These are phyloP conservation scores for Rhinogobius similis DNA, from an alignment of 2,113 vertebrate species.

Conservation along the genomic window DNA sequence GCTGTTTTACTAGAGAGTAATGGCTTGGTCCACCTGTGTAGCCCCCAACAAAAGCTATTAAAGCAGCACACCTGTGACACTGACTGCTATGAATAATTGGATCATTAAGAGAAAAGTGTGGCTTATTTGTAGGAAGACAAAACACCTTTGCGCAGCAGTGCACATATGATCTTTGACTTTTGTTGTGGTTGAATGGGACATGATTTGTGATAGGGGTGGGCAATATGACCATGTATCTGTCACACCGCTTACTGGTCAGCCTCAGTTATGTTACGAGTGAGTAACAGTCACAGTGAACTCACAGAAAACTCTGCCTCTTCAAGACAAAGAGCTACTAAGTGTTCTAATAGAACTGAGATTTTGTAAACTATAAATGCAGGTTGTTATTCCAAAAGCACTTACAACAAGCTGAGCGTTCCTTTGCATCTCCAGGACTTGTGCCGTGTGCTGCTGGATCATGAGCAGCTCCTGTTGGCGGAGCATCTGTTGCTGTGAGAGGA, in stretches of 20 bases:
- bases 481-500: conserved; percentile 96
- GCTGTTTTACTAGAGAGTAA: conserved; percentile 5
- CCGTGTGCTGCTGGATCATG: conserved; percentile 96
- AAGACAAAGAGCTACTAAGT: neutral
- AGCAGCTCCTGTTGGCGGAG: conserved; percentile 93
- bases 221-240: neutral
- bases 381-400: conserved; percentile 28
- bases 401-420: conserved; percentile 81
- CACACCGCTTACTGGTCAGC: no score
- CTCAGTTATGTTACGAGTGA: neutral
- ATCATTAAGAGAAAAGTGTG: conserved; percentile 1
- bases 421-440: conserved; percentile 94
- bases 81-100: conserved; percentile 7
- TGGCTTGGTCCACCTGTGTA: conserved; percentile 2
- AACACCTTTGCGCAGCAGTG: neutral
- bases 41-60: conserved; percentile 1
- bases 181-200: neutral
- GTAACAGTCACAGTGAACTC: neutral
- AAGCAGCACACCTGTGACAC: conserved; percentile 6
- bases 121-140: neutral
- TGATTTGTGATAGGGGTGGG: neutral
- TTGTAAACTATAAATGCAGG: neutral
- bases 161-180: neutral
- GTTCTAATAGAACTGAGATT: neutral
- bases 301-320: neutral